A percentile compares a stretch with the other conserved stretches of the same genome.
These are phyloP conservation scores for Phrynocephalus forsythii DNA, from an alignment of 2,797 vertebrate species.

Conservation along the genomic window DNA sequence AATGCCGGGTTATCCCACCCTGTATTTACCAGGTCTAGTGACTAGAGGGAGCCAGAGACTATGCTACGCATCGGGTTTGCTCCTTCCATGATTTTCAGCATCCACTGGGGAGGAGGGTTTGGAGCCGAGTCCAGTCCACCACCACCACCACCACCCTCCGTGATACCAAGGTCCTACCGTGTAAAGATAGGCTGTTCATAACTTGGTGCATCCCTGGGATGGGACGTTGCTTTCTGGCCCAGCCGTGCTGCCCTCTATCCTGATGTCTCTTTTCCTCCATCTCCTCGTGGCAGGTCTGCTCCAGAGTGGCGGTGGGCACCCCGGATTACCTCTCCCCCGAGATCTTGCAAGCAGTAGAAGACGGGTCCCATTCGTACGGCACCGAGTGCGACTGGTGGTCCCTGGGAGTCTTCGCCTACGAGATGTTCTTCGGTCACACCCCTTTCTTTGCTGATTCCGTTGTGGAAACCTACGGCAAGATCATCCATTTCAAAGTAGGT, in stretches of 20 bases:
- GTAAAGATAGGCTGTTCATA: too few species aligned
- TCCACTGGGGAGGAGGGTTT: too few species aligned
- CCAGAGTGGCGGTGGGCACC: slow-evolving; percentile 86
- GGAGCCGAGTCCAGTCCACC: too few species aligned
- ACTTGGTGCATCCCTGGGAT: too few species aligned
- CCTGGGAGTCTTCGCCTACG: slow-evolving; percentile 87
- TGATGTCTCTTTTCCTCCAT: background rate
- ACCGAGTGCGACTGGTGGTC: slow-evolving; percentile 92
- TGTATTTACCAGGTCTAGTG: too few species aligned
- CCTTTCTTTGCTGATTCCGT: slow-evolving; percentile 89
- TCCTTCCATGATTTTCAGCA: too few species aligned
- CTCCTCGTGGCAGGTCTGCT: slow-evolving; percentile 77
- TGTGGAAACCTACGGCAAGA: slow-evolving; percentile 88
- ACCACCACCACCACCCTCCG: too few species aligned
- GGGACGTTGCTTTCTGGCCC: background rate
- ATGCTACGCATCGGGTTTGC: too few species aligned
- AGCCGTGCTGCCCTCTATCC: background rate
- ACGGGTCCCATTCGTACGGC: slow-evolving; percentile 80
- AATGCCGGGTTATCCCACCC: too few species aligned
- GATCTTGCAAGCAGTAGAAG: slow-evolving; percentile 86
- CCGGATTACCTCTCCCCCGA: slow-evolving; percentile 91
- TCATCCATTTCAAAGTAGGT: slow-evolving; percentile 86
- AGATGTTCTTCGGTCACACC: slow-evolving; percentile 88
- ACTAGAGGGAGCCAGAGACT: too few species aligned
- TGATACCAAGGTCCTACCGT: too few species aligned